These are phyloP conservation scores for Gonatopus flavifemur DNA, from an alignment of 1,140 invertebrate genomes.

Conservation along the genomic window DNA sequence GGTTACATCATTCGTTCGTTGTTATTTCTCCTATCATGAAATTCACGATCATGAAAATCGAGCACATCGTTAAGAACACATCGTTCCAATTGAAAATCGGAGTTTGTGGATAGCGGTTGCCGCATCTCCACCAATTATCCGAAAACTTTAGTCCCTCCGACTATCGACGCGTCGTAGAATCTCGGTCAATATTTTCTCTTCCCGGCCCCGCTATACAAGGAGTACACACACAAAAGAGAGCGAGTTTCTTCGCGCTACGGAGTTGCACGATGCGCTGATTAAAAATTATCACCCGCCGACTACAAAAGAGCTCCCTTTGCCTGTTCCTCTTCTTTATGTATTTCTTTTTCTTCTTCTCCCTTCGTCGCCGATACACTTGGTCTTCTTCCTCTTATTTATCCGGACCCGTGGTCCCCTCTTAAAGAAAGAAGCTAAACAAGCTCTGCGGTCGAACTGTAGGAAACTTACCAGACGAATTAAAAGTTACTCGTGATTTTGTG, in stretches of 20 bases:
- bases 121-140: constrained; percentile 35
- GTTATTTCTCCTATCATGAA: too few species aligned
- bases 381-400: constrained; percentile 32
- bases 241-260: constrained; percentile 29
- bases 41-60: too few species aligned
- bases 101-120: constrained; percentile 26
- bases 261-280: constrained; percentile 43
- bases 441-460: constrained; percentile 13
- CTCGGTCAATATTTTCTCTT: constrained; percentile 27
- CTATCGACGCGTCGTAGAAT: constrained; percentile 6
- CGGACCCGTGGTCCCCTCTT: constrained; percentile 12
- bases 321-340: constrained; percentile 10
- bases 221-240: constrained; percentile 32
- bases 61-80: too few species aligned
- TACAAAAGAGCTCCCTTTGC: constrained; percentile 37
- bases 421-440: constrained; percentile 37
- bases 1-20: too few species aligned
- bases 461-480: constrained; percentile 42
- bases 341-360: constrained; percentile 7
- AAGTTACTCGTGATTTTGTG: constrained; percentile 35
- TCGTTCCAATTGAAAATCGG: constrained; percentile 31
- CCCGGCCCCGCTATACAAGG: constrained; percentile 18
- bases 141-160: constrained; percentile 37
- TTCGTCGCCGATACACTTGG: constrained; percentile 1
- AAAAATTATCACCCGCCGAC: constrained; percentile 46